phyloP scores from a whole-genome alignment of 1,140 invertebrate species.

The Lordiphosa clarofinis region DNA sequence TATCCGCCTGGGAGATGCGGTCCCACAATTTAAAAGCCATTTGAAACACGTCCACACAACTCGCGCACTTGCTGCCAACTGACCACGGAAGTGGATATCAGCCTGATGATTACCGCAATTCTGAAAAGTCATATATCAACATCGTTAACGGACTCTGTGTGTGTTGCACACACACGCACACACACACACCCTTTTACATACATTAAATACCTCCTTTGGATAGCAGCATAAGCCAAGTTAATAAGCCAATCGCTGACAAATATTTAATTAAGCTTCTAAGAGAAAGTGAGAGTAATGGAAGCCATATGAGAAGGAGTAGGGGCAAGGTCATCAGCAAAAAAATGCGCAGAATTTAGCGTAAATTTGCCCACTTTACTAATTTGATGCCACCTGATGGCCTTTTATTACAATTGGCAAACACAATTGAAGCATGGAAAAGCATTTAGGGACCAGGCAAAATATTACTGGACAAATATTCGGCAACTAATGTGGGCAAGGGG shows the following conservation, averaged over 20 bases:
- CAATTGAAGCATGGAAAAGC: slow-evolving; percentile 22
- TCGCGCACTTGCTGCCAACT: slow-evolving; percentile 36
- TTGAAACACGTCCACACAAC: slow-evolving; percentile 4
- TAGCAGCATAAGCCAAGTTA: slow-evolving; percentile 44
- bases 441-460: slow-evolving; percentile 15
- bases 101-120: slow-evolving; percentile 30
- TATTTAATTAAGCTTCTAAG: slow-evolving; percentile 72
- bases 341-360: slow-evolving; percentile 13
- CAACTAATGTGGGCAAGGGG: not conserved
- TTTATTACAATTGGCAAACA: slow-evolving; percentile 47
- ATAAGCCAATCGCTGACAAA: slow-evolving; percentile 56
- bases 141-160: slow-evolving; percentile 37
- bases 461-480: not conserved
- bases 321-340: slow-evolving; percentile 40
- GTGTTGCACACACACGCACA: slow-evolving; percentile 26
- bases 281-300: not conserved
- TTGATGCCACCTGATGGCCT: not conserved
- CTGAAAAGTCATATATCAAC: slow-evolving; percentile 48
- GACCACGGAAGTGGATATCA: slow-evolving; percentile 24
- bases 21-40: slow-evolving; percentile 65
- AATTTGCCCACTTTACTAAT: slow-evolving; percentile 10
- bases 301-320: not conserved
- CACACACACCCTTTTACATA: slow-evolving; percentile 26
- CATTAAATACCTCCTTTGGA: not conserved
- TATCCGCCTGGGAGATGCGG: slow-evolving; percentile 70